phyloP scores from a whole-genome alignment of 2,888 invertebrate genomes.

The Hybos culiciformis region DNA sequence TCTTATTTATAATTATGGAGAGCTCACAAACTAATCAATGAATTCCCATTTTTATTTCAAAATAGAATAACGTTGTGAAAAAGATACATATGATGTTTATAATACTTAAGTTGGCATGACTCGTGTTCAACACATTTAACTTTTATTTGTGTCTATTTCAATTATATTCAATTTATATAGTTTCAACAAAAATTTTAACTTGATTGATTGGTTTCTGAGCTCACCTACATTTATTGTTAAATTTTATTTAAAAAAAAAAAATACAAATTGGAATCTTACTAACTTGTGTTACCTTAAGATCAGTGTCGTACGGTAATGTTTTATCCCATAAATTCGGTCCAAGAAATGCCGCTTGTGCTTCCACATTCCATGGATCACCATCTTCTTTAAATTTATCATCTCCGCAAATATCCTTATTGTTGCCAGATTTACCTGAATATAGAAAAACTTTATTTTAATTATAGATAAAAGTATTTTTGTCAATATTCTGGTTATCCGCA shows the following conservation, averaged over 20 bases:
- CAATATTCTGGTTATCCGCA: no score
- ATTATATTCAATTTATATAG: background rate
- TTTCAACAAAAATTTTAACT: background rate
- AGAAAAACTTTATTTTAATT: constrained; percentile 18
- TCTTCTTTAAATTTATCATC: constrained; percentile 62
- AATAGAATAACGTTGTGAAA: no score
- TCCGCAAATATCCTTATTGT: constrained; percentile 36
- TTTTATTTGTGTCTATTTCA: no score
- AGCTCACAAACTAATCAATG: no score
- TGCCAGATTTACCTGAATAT: constrained; percentile 46
- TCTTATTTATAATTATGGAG: no score
- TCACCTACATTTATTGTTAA: background rate
- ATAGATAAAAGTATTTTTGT: constrained; percentile 15
- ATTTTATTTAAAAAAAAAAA: background rate
- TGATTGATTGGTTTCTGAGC: no score
- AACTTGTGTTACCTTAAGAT: constrained; percentile 82
- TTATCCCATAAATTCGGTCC: constrained; percentile 95
- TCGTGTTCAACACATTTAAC: no score
- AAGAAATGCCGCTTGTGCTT: constrained; percentile 89
- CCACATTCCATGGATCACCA: constrained; percentile 74
- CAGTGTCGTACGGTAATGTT: constrained; percentile 79
- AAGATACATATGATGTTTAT: no score
- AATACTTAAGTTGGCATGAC: no score
- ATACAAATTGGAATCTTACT: constrained; percentile 34
- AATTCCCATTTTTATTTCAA: no score